Percentiles rank a stretch among this genome's conserved stretches.
Conservation (phyloP, 1,140 invertebrate genomes). For the Cotesia vestalis region DNA sequence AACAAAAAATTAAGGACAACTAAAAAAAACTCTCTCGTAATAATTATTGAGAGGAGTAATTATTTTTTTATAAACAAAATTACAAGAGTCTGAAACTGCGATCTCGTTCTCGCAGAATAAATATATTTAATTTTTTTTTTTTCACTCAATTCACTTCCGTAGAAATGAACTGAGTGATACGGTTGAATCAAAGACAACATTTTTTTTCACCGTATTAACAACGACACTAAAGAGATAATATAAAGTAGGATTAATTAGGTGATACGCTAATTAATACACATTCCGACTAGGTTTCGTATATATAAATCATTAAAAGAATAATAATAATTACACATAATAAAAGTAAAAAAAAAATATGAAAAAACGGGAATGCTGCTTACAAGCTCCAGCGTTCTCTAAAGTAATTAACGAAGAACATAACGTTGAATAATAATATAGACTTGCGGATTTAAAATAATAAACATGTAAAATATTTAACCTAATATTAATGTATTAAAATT, state of each 20-base stretch:
- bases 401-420: too few relatives aligned
- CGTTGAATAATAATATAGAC: neutral
- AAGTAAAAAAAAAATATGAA: neutral
- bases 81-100: neutral
- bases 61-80: constrained; percentile 11
- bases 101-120: neutral
- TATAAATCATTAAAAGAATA: constrained; percentile 10
- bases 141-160: constrained; percentile 1
- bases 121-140: constrained; percentile 7
- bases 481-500: constrained; percentile 37
- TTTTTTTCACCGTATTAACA: constrained; percentile 24
- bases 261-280: constrained; percentile 40
- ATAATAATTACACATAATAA: constrained; percentile 17
- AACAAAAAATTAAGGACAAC: too few relatives aligned
- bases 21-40: neutral
- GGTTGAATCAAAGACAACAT: neutral
- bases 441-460: constrained; percentile 21
- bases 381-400: too few relatives aligned
- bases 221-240: constrained; percentile 37
- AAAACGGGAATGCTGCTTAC: too few relatives aligned
- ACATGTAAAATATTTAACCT: constrained; percentile 20
- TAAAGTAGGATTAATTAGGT: constrained; percentile 40
- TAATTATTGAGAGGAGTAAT: neutral
- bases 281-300: constrained; percentile 35
- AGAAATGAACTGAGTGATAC: constrained; percentile 1